Evolutionary conservation across 2,113 vertebrate species (phyloP), one percentile per base, ranked within the genome.

Genomic region (Cheirogaleus medius): DNA sequence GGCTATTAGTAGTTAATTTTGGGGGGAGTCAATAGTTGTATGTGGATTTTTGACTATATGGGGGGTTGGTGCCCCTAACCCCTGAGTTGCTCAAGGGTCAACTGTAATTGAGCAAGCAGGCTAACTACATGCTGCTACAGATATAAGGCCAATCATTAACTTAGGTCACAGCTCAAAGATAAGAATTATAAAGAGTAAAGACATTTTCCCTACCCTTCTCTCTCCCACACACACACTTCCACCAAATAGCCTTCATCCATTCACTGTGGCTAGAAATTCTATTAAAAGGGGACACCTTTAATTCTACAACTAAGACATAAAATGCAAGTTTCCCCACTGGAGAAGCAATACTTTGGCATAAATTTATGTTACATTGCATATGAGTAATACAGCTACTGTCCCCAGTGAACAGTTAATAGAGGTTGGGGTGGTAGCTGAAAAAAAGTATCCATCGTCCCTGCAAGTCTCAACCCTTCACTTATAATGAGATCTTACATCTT

Each of bases 301-400:
- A 94, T 83, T 90, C 23, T 92, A 63, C 8, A 56, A 81, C 42
- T 83, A 42, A 77, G 60, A 63, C 21, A 58, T 86, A 93, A 97
- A 95, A 84, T 34, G 11, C 25, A 84, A 78, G 1, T 71, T 76
- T 88, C 2, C 17, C 23, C 21, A 64, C 54, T 56, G 21, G 54
- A 71, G 39, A 93, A 86, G 68, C n/a, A 83, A 89, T 69, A 44
- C 17, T 87, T 90, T 69, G 73, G 13, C 23, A 74, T 63, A 87
- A 63, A 90, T 84, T 82, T 83, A 39, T 42, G 13, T 80, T 76
- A 54, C 47, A 6, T 64, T 92, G 69, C 47, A 80, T 80, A 84
- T 44, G 69, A 94, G 13, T 47, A 34, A 86, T 52, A 87, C 10
- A 3, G n/a, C 47, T 80, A 80, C 49, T 95, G 15, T 44, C 42